These are phyloP conservation scores for Pipistrellus pygmaeus DNA, from an alignment of 2,797 vertebrate species.

Conservation along the genomic window DNA sequence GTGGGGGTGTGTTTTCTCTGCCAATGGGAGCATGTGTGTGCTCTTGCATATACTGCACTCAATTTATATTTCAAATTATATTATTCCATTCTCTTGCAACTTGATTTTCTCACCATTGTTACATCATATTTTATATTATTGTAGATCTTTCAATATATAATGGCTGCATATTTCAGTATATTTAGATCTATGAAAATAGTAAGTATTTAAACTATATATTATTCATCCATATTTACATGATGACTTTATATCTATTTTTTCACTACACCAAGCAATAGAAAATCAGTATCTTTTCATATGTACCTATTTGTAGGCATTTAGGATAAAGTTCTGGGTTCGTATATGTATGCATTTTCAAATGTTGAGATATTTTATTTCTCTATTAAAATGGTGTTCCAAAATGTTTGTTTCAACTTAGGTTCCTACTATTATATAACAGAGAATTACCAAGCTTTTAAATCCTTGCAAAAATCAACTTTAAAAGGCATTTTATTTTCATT, in stretches of 20 bases:
- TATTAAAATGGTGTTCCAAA: neutral
- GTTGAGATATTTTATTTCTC: neutral
- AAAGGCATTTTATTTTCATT: neutral
- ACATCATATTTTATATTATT: neutral
- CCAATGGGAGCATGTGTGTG: neutral
- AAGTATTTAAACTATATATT: neutral
- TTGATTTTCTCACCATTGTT: neutral
- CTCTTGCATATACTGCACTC: neutral
- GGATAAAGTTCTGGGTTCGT: neutral
- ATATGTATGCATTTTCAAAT: neutral
- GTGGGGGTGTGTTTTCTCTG: neutral
- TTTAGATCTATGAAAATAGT: neutral
- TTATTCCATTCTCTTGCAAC: neutral
- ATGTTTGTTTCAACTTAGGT: neutral
- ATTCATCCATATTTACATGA: neutral
- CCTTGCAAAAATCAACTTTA: slow-evolving; percentile 24
- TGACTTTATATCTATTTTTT: neutral
- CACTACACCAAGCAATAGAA: neutral
- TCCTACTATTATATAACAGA: neutral
- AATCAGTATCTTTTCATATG: neutral
- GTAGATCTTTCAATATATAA: neutral
- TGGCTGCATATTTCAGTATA: neutral
- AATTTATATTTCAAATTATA: neutral
- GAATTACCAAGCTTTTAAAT: neutral
- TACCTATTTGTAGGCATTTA: neutral